phyloP scores from a whole-genome alignment of 1,140 invertebrate genomes.

The Agraylea sexmaculata region DNA sequence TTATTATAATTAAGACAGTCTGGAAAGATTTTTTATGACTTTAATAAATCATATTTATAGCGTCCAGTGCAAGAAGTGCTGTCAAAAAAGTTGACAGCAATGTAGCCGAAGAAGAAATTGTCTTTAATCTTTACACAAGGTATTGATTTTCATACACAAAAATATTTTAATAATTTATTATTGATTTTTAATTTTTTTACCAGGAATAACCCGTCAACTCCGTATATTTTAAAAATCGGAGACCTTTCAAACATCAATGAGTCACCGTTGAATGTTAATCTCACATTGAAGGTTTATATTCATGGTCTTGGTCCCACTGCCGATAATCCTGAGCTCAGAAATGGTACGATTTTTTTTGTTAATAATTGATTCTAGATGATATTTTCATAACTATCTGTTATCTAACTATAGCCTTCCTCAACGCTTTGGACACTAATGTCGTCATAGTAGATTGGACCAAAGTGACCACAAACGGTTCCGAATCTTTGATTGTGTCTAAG shows the following conservation, averaged over 20 bases:
- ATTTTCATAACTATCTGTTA: no score
- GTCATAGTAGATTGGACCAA: constrained; percentile 19
- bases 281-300: constrained; percentile 11
- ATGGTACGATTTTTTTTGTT: no score
- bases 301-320: constrained; percentile 8
- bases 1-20: no score
- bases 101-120: constrained; percentile 10
- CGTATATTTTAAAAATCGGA: constrained; percentile 9
- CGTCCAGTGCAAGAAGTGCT: no score
- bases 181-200: neutral
- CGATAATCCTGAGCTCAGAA: neutral
- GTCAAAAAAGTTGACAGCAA: no score
- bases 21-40: no score
- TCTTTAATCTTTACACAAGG: constrained; percentile 14
- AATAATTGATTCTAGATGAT: no score
- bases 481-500: constrained; percentile 30
- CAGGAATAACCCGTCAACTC: constrained; percentile 9
- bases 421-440: constrained; percentile 23
- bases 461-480: constrained; percentile 3
- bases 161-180: neutral
- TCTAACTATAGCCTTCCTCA: constrained; percentile 26
- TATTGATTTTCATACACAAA: neutral
- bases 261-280: constrained; percentile 9
- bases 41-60: constrained; percentile 6
- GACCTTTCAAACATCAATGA: neutral